Percentiles rank a stretch among this genome's conserved stretches.
Conservation (phyloP, 2,888 invertebrate genomes). For the Drosophila bunnanda region DNA sequence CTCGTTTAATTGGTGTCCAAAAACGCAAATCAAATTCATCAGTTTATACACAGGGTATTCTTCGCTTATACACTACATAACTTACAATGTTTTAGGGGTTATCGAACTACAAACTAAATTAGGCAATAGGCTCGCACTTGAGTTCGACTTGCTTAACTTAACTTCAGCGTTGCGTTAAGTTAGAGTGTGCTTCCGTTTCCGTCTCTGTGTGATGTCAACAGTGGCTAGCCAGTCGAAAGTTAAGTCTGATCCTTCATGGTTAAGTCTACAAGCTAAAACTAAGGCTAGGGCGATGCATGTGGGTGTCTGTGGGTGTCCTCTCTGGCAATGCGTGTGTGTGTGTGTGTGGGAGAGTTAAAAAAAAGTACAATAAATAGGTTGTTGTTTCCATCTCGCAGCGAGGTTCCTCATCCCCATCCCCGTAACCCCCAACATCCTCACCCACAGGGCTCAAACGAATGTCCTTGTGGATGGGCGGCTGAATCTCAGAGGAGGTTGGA, state of each 20-base stretch:
- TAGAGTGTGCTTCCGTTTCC: neutral
- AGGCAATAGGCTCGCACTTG: slow-evolving; percentile 38
- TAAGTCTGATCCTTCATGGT: slow-evolving; percentile 32
- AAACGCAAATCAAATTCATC: slow-evolving; percentile 37
- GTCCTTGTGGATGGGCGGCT: slow-evolving; percentile 17
- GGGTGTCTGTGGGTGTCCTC: slow-evolving; percentile 23
- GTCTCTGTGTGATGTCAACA: slow-evolving; percentile 61
- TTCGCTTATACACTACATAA: slow-evolving; percentile 34
- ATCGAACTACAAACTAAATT: slow-evolving; percentile 27
- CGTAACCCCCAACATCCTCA: neutral
- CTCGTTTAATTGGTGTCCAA: slow-evolving; percentile 30
- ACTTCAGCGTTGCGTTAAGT: slow-evolving; percentile 5
- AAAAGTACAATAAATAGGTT: slow-evolving; percentile 72
- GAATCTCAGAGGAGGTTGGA: slow-evolving; percentile 79
- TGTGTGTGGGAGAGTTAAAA: slow-evolving; percentile 40
- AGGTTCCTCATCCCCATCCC: neutral
- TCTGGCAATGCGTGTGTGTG: slow-evolving; percentile 34
- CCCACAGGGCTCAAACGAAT: slow-evolving; percentile 28
- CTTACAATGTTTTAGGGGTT: slow-evolving; percentile 30
- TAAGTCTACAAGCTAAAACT: slow-evolving; percentile 33
- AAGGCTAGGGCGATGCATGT: slow-evolving; percentile 52
- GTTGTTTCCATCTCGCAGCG: slow-evolving; percentile 34
- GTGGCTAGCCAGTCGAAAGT: slow-evolving; percentile 51
- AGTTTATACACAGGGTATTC: slow-evolving; percentile 40
- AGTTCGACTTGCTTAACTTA: slow-evolving; percentile 37